Conservation (phyloP, 1,140 invertebrate species). For the Dolichoris vasculosae region DNA sequence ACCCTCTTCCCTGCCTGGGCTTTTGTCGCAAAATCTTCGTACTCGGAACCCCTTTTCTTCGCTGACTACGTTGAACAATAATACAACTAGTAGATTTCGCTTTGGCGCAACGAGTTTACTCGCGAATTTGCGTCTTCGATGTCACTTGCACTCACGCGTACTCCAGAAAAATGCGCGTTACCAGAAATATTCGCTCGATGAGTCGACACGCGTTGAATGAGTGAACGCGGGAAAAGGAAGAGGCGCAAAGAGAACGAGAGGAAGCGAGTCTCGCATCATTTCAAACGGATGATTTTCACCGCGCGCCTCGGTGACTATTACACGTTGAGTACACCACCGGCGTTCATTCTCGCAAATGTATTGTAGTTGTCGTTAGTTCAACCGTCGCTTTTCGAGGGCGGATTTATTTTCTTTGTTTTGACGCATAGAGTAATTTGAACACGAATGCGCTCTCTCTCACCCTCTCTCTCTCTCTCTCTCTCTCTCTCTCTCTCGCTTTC, state of each 20-base stretch:
- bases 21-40: conserved; percentile 9
- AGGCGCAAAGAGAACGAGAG: conserved; percentile 11
- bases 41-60: too few relatives aligned
- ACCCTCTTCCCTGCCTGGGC: neutral
- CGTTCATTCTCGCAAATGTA: conserved; percentile 33
- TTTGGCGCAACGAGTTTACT: neutral
- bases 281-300: conserved; percentile 47
- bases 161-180: neutral
- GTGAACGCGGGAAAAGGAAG: neutral
- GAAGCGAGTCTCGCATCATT: conserved; percentile 38
- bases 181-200: neutral
- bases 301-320: conserved; percentile 38
- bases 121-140: neutral
- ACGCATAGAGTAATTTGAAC: conserved; percentile 16
- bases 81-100: conserved; percentile 3
- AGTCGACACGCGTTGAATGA: neutral
- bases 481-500: conserved; percentile 8
- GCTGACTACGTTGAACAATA: neutral
- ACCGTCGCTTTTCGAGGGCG: conserved; percentile 26
- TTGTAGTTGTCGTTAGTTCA: conserved; percentile 20
- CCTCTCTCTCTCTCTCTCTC: neutral
- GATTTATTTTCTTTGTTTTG: conserved; percentile 51
- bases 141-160: neutral
- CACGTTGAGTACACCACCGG: neutral
- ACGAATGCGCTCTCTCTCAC: too few relatives aligned